Conservation (phyloP, 2,888 invertebrate genomes). For the Anthophora plumipes region DNA sequence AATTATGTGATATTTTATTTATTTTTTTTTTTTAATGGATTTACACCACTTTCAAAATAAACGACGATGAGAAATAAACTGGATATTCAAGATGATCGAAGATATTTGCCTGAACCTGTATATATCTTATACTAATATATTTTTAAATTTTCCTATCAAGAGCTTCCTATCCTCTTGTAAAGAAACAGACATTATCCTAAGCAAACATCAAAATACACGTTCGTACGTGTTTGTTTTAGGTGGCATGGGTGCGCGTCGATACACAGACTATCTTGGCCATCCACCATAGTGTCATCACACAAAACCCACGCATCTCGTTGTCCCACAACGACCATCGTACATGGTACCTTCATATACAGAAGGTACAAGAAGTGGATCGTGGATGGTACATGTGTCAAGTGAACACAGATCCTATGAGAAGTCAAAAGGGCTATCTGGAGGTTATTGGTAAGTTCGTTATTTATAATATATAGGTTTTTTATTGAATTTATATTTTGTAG, state of each 20-base stretch:
- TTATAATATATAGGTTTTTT: too few relatives aligned
- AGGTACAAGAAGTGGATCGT: conserved; percentile 94
- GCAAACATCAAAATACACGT: conserved; percentile 1
- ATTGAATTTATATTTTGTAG: too few relatives aligned
- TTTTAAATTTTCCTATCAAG: background rate
- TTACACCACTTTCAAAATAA: too few relatives aligned
- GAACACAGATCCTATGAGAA: conserved; percentile 97
- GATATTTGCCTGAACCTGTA: too few relatives aligned
- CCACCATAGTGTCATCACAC: conserved; percentile 95
- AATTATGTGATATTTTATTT: too few relatives aligned
- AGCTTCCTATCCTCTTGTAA: background rate
- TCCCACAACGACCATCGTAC: conserved; percentile 96
- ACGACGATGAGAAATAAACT: too few relatives aligned
- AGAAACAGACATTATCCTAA: background rate
- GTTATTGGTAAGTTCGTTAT: conserved; percentile 91
- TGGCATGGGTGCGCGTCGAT: conserved; percentile 97
- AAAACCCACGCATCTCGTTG: conserved; percentile 94
- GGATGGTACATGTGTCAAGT: conserved; percentile 98
- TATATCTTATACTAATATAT: too few relatives aligned
- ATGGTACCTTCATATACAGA: conserved; percentile 95
- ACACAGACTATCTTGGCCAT: conserved; percentile 96
- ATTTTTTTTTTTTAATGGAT: too few relatives aligned
- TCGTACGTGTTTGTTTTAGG: conserved; percentile 86
- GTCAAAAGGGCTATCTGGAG: conserved; percentile 94
- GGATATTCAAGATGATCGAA: too few relatives aligned